Conservation (phyloP, 2,888 invertebrate genomes). For the Diadromus collaris region DNA sequence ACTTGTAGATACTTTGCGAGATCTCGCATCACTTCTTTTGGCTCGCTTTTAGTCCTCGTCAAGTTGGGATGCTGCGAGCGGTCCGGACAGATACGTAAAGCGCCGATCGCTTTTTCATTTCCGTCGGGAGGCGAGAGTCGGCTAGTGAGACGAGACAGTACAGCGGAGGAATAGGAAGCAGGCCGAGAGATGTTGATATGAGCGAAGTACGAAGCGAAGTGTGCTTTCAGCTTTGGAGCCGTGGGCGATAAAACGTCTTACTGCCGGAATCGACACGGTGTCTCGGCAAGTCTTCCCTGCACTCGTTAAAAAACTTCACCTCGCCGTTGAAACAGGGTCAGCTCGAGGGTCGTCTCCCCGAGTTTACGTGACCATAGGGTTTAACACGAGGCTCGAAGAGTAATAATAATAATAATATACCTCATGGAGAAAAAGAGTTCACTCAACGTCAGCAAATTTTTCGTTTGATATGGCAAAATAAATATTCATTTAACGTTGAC, state of each 20-base stretch:
- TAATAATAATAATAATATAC: neutral
- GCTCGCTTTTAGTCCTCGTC: neutral
- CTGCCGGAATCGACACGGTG: neutral
- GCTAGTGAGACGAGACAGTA: conserved; percentile 2
- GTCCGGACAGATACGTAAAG: neutral
- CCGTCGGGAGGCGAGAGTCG: neutral
- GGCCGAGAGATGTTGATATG: neutral
- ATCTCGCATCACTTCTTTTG: neutral
- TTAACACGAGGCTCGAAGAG: conserved; percentile 31
- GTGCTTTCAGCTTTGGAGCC: neutral
- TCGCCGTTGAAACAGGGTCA: conserved; percentile 48
- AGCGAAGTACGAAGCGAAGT: neutral
- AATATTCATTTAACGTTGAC: neutral
- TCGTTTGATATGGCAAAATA: no score
- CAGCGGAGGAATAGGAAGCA: neutral
- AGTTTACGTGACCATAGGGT: conserved; percentile 50
- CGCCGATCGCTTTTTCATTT: conserved; percentile 30
- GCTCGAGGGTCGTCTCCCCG: conserved; percentile 42
- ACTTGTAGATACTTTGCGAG: neutral
- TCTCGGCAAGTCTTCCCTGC: conserved; percentile 6
- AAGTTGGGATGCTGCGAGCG: neutral
- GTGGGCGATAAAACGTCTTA: neutral
- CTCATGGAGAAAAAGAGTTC: neutral
- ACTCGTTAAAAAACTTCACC: conserved; percentile 46
- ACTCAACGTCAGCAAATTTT: neutral